A percentile compares a stretch with the other conserved stretches of the same genome.
phyloP scores from a whole-genome alignment of 2,113 vertebrate genomes.

The Chrysochloris asiatica region DNA sequence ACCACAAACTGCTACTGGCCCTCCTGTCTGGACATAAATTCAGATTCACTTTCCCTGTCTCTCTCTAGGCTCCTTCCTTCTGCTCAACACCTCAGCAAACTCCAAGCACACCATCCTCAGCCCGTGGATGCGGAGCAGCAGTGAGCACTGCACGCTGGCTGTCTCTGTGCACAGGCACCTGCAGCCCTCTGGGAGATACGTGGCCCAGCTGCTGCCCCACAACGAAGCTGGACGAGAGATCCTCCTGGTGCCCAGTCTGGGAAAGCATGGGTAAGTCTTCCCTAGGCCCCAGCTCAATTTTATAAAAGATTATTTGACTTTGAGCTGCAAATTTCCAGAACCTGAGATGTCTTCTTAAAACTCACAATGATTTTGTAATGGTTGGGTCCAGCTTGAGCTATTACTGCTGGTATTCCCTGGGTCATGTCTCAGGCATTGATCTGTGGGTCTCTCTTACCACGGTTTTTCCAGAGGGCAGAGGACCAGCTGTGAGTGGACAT shows the following conservation, averaged over 20 bases:
- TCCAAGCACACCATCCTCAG: constrained; percentile 91
- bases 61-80: constrained; percentile 91
- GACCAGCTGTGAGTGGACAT: constrained; percentile 53
- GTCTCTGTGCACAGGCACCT: constrained; percentile 92
- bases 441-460: constrained; percentile 39
- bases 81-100: constrained; percentile 89
- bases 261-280: constrained; percentile 85
- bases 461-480: constrained; percentile 51
- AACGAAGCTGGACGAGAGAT: constrained; percentile 82
- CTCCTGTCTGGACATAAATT: not conserved
- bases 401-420: constrained; percentile 29
- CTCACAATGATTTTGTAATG: constrained; percentile 35
- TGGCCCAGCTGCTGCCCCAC: constrained; percentile 87
- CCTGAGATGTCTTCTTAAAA: constrained; percentile 58
- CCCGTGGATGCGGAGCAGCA: constrained; percentile 92
- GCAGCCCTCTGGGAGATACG: constrained; percentile 89
- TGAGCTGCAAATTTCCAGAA: constrained; percentile 6
- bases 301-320: constrained; percentile 22
- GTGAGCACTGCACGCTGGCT: constrained; percentile 89
- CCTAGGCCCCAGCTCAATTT: not conserved
- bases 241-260: constrained; percentile 76
- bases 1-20: not conserved
- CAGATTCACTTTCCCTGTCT: constrained; percentile 50
- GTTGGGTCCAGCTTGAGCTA: constrained; percentile 47
- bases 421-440: not conserved